These are phyloP conservation scores for Polyergus mexicanus DNA, from an alignment of 1,140 invertebrate genomes.

Conservation along the genomic window DNA sequence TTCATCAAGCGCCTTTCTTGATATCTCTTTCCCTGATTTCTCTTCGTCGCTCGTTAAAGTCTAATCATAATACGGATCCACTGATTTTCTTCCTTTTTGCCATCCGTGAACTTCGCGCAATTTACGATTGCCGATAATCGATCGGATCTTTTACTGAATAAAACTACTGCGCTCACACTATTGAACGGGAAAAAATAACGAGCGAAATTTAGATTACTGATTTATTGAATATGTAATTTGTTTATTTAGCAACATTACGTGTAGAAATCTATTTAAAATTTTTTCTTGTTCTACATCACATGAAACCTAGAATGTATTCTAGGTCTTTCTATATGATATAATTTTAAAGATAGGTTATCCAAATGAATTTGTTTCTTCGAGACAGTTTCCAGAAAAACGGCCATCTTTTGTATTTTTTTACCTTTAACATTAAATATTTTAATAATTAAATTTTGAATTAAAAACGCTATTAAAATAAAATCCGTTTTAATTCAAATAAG, in stretches of 20 bases:
- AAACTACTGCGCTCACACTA: slow-evolving; percentile 1
- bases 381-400: neutral
- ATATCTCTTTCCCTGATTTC: slow-evolving; percentile 69
- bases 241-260: slow-evolving; percentile 13
- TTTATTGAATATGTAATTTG: slow-evolving; percentile 10
- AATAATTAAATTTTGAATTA: neutral
- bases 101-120: slow-evolving; percentile 45
- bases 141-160: slow-evolving; percentile 50
- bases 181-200: slow-evolving; percentile 4
- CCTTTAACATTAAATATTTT: neutral
- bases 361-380: neutral
- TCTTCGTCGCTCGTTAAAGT: slow-evolving; percentile 54
- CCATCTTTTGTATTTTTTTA: neutral
- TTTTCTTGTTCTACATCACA: neutral
- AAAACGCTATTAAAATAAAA: neutral
- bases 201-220: slow-evolving; percentile 10
- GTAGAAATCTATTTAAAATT: neutral
- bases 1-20: slow-evolving; percentile 59
- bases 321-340: too few species aligned
- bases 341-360: neutral
- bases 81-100: slow-evolving; percentile 14
- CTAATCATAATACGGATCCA: slow-evolving; percentile 41
- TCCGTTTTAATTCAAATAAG: neutral
- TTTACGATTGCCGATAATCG: slow-evolving; percentile 40
- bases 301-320: neutral